Percentiles rank a stretch among this genome's conserved stretches.
These are phyloP conservation scores for Bujurquina vittata DNA, from an alignment of 2,113 vertebrate genomes.

Conservation along the genomic window DNA sequence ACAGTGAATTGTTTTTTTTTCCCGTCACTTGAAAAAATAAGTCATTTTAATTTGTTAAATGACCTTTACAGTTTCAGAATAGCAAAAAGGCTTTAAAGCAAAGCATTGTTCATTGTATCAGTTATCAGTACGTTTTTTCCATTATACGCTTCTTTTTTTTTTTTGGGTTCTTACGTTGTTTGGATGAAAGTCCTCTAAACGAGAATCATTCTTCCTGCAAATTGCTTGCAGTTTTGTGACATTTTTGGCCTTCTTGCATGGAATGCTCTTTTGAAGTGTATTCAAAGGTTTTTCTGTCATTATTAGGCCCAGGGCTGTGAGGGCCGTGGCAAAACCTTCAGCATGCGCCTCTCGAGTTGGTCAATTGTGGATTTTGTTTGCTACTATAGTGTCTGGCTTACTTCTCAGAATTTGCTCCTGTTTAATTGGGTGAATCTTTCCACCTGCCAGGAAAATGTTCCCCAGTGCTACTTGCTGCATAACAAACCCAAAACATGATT, in stretches of 20 bases:
- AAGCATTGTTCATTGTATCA: not conserved
- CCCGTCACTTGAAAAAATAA: not conserved
- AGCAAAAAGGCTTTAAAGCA: not conserved
- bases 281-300: not conserved
- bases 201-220: not conserved
- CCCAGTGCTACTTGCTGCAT: not conserved
- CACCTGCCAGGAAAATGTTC: not conserved
- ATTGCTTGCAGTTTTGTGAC: not conserved
- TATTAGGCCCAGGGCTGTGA: not conserved
- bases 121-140: not conserved
- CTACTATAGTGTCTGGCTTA: not conserved
- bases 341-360: not conserved
- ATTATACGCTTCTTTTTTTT: not conserved
- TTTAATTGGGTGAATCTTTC: not conserved
- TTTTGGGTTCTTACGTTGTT: not conserved
- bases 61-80: not conserved
- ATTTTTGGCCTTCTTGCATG: not conserved
- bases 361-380: not conserved
- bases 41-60: not conserved
- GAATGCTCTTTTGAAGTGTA: constrained; percentile 1
- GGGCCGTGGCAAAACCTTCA: not conserved
- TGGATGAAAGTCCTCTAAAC: too few relatives aligned
- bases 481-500: not conserved
- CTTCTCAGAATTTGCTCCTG: not conserved
- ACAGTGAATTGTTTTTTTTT: not conserved